Evolutionary conservation across 2,888 invertebrate species (phyloP), one percentile per base, ranked within the genome.

Genomic region (Andrena flavipes): DNA sequence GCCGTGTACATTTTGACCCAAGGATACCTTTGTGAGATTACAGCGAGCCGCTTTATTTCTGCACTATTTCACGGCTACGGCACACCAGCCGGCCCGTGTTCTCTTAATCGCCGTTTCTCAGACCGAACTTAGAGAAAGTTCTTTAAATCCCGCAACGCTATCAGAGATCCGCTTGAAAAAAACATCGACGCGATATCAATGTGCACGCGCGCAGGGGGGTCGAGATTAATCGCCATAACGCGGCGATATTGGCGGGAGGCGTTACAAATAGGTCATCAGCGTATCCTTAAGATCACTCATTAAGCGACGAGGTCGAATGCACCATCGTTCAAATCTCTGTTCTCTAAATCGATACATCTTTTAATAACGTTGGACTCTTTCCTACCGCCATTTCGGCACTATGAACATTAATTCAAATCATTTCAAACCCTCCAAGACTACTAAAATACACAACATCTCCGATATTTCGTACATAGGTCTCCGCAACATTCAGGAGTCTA

Each of bases 211-310:
- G 63, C 60, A 49, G 54, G 49, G 56, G 48, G 63, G 56, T 63
- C 56, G 74, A 72, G 62, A 84, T 87, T 85, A 42, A 82, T 81
- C 79, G 26, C 4, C 51, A 3, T 49, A 59, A 59, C 65, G n/a
- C 67, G 69, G 48, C 54, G 72, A 78, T 67, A 75, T 75, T 71
- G 70, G 33, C 59, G 63, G 26, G 67, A 75, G 75, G 54, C 69
- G 48, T 33, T 67, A 69, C 56, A 68, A 82, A 78, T 72, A 62
- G 69, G 8, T 78, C 69, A 49, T 29, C 64, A 10, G 49, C 16
- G 51, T 67, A 68, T 82, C 79, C 48, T 65, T 83, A 62, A 78
- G n/a, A 76, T 70, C 51, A 26, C 29, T 68, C 23, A 13, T 54
- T 63, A 64, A 70, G 13, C 26, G 23, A 56, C 4, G 1, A 42